Evolutionary conservation across 2,797 vertebrate species (phyloP).

Genomic region (Mus minutoides): DNA sequence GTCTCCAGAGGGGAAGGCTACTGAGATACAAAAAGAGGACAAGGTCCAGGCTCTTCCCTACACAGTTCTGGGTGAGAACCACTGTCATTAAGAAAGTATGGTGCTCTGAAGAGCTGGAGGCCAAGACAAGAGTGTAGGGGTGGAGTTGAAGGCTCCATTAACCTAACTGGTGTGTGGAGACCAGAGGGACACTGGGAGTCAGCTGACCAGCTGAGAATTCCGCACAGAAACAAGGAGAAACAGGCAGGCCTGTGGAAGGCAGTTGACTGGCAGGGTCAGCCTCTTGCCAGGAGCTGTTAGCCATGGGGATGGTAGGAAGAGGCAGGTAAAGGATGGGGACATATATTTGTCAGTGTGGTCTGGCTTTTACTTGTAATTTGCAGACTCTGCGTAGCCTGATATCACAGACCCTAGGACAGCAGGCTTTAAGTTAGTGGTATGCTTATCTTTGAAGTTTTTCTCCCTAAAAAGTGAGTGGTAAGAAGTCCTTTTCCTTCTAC

Average conservation of each 20-base stretch:
- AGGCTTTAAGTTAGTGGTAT: conserved; percentile 63
- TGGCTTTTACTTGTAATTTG: conserved; percentile 73
- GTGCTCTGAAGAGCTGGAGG: conserved; percentile 44
- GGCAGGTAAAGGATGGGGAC: conserved; percentile 69
- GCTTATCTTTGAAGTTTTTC: conserved; percentile 69
- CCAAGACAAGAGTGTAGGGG: not conserved
- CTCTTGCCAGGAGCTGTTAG: conserved; percentile 81
- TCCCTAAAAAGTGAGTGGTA: conserved; percentile 63
- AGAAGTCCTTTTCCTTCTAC: not conserved
- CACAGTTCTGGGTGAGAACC: conserved; percentile 63
- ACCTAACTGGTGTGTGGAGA: conserved; percentile 67
- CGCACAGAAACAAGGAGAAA: conserved; percentile 83
- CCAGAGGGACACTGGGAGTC: conserved; percentile 83
- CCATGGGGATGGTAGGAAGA: conserved; percentile 77
- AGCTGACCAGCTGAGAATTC: conserved; percentile 78
- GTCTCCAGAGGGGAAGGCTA: conserved; percentile 75
- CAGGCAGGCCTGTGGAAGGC: conserved; percentile 87
- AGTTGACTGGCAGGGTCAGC: conserved; percentile 85
- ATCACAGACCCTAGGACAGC: not conserved
- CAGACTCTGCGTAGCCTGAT: conserved; percentile 42
- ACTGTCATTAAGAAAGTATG: conserved; percentile 68
- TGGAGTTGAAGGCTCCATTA: conserved; percentile 74
- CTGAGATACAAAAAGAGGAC: conserved; percentile 63
- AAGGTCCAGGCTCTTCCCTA: conserved; percentile 46
- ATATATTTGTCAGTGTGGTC: conserved; percentile 59